A percentile compares a stretch with the other conserved stretches of the same genome.
These are phyloP conservation scores for Papilio protenor DNA, from an alignment of 2,888 invertebrate genomes.

Conservation along the genomic window DNA sequence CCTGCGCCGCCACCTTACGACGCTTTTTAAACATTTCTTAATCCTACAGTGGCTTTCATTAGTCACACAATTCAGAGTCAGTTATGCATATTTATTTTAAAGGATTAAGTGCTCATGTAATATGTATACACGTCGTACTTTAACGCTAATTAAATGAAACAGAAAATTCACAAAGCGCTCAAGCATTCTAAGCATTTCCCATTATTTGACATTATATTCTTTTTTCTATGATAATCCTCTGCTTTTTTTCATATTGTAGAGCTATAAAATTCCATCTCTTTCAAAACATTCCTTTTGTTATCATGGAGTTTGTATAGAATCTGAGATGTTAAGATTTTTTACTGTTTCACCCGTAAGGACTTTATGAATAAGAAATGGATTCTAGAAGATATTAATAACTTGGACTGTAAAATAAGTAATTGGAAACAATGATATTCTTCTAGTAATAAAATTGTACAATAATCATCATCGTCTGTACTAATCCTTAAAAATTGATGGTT, in stretches of 20 bases:
- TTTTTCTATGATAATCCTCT: too few relatives aligned
- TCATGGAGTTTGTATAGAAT: background rate
- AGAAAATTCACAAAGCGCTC: background rate
- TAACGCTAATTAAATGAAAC: slow-evolving; percentile 4
- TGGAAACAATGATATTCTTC: background rate
- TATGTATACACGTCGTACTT: background rate
- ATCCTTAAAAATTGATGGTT: too few relatives aligned
- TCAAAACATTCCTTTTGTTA: background rate
- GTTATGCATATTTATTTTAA: slow-evolving; percentile 55
- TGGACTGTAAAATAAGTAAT: background rate
- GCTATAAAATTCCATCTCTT: background rate
- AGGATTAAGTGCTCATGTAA: slow-evolving; percentile 49
- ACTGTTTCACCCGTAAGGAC: background rate
- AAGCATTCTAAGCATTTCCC: background rate
- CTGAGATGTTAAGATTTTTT: background rate
- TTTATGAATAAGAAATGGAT: background rate
- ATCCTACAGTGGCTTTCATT: slow-evolving; percentile 74
- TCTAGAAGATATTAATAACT: background rate
- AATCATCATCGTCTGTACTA: too few relatives aligned
- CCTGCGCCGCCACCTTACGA: slow-evolving; percentile 67
- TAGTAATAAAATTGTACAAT: background rate
- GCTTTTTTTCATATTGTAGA: too few relatives aligned
- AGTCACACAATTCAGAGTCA: slow-evolving; percentile 61
- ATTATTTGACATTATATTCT: too few relatives aligned
- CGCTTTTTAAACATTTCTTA: slow-evolving; percentile 75